Evolutionary conservation across 2,888 invertebrate species (phyloP).

Genomic region (Luperina nickerlii): DNA sequence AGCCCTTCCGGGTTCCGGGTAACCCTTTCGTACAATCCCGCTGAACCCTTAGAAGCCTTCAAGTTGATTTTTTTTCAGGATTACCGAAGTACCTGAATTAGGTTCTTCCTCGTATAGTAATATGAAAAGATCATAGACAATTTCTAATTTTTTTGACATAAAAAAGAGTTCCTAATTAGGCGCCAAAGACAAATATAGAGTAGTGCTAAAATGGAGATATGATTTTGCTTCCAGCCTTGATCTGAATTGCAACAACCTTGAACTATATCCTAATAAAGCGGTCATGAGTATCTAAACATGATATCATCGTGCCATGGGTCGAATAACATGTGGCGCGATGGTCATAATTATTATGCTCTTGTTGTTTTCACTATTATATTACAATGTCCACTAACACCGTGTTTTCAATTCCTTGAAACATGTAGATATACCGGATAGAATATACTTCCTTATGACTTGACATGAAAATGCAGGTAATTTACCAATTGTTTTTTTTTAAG

Average conservation of each 20-base stretch:
- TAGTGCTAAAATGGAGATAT: slow-evolving; percentile 18
- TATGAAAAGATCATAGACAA: slow-evolving; percentile 1
- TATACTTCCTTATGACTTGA: slow-evolving; percentile 1
- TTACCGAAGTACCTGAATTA: background rate
- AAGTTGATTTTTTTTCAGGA: background rate
- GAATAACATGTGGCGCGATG: slow-evolving; percentile 61
- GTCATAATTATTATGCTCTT: slow-evolving; percentile 20
- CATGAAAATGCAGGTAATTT: background rate
- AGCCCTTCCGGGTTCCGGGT: no score
- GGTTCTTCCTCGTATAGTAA: background rate
- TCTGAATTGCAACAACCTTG: slow-evolving; percentile 61
- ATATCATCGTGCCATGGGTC: slow-evolving; percentile 59
- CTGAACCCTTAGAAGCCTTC: background rate
- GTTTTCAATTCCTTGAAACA: slow-evolving; percentile 42
- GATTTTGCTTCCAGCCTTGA: slow-evolving; percentile 55
- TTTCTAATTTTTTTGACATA: background rate
- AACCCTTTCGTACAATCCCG: no score
- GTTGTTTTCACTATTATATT: slow-evolving; percentile 52
- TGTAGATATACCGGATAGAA: slow-evolving; percentile 5
- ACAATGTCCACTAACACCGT: slow-evolving; percentile 43
- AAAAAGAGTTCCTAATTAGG: slow-evolving; percentile 1
- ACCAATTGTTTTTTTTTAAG: background rate
- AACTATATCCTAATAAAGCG: slow-evolving; percentile 61
- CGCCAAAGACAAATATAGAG: slow-evolving; percentile 28
- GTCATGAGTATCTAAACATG: slow-evolving; percentile 54